These are phyloP conservation scores for Sylvicola fuscatus DNA, from an alignment of 2,888 invertebrate genomes.

Conservation along the genomic window DNA sequence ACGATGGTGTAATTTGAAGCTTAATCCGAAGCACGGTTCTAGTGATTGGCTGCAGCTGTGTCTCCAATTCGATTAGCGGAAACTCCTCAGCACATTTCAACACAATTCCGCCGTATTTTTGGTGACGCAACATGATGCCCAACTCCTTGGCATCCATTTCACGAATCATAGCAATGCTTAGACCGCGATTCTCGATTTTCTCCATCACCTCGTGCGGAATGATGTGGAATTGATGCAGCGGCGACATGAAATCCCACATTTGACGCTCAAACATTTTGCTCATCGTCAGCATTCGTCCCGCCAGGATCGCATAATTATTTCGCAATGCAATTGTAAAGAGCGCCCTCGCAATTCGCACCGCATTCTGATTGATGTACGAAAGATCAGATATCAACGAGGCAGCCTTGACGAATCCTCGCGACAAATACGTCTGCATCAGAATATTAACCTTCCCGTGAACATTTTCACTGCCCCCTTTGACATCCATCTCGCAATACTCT, in stretches of 20 bases:
- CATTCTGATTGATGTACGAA: conserved; percentile 45
- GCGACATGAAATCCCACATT: conserved; percentile 72
- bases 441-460: conserved; percentile 91
- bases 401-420: conserved; percentile 50
- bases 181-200: conserved; percentile 57
- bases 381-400: conserved; percentile 23
- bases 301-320: conserved; percentile 76
- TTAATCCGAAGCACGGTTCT: conserved; percentile 71
- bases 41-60: conserved; percentile 86
- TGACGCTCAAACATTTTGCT: conserved; percentile 87
- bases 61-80: conserved; percentile 64
- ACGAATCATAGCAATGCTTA: conserved; percentile 54
- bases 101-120: conserved; percentile 50
- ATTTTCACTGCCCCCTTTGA: conserved; percentile 70
- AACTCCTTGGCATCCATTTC: conserved; percentile 81
- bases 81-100: conserved; percentile 72
- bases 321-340: conserved; percentile 84
- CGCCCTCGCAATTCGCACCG: conserved; percentile 73
- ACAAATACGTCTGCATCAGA: conserved; percentile 75
- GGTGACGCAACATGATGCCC: conserved; percentile 57
- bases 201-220: conserved; percentile 57
- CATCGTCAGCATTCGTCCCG: conserved; percentile 63
- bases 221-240: conserved; percentile 66
- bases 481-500: conserved; percentile 55
- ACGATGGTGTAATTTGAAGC: conserved; percentile 53